Percentiles rank a stretch among this genome's conserved stretches.
Evolutionary conservation across 2,113 vertebrate genomes (phyloP).

Genomic region (Xyrauchen texanus): DNA sequence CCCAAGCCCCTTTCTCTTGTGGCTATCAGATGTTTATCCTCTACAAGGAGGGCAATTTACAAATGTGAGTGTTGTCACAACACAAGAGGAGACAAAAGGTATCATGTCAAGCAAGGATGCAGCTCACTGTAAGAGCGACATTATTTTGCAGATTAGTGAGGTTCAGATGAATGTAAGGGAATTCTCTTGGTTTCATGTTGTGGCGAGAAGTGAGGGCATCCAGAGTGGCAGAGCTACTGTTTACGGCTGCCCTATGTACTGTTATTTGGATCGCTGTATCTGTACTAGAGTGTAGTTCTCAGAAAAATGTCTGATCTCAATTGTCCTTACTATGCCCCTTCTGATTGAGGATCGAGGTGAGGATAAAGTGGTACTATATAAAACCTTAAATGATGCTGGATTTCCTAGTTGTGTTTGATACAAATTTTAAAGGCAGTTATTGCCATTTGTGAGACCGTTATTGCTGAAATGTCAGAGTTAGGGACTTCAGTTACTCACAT

Average conservation of each 20-base stretch:
- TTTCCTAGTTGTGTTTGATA: too few relatives aligned
- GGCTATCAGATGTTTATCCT: constrained; percentile 53
- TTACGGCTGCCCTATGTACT: neutral
- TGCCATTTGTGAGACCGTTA: too few relatives aligned
- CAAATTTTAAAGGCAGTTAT: too few relatives aligned
- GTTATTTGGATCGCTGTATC: neutral
- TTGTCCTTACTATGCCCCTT: neutral
- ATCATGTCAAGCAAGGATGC: constrained; percentile 40
- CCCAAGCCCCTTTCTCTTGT: constrained; percentile 43
- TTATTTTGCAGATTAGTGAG: constrained; percentile 41
- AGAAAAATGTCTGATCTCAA: neutral
- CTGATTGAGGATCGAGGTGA: neutral
- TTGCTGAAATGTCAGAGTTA: too few relatives aligned
- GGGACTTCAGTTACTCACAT: too few relatives aligned
- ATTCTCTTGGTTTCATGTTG: constrained; percentile 5
- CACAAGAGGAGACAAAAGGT: constrained; percentile 48
- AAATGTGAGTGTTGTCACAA: constrained; percentile 57
- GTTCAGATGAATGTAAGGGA: constrained; percentile 31
- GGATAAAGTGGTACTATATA: neutral
- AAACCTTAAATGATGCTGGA: neutral
- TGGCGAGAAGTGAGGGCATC: neutral
- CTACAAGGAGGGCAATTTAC: constrained; percentile 48
- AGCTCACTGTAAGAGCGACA: constrained; percentile 21
- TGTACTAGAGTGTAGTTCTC: neutral
- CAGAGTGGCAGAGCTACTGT: constrained; percentile 10